Evolutionary conservation across 2,113 vertebrate species (phyloP).

Genomic region (Entosphenus tridentatus): DNA sequence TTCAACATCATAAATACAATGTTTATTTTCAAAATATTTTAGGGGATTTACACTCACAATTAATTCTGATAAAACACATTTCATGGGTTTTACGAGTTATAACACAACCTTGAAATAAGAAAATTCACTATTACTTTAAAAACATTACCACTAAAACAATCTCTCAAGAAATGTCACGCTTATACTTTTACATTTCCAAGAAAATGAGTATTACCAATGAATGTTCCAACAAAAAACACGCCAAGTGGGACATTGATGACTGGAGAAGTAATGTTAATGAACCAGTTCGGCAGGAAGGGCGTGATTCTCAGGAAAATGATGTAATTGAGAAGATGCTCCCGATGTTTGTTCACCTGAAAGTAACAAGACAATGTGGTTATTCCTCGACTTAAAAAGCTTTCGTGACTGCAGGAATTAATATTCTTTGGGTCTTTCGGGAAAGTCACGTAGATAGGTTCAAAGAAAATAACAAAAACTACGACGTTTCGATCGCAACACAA

Average conservation of each 20-base stretch:
- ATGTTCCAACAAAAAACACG: conserved; percentile 90
- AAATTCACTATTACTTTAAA: neutral
- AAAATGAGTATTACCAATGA: conserved; percentile 43
- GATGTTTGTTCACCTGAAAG: conserved; percentile 63
- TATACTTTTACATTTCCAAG: neutral
- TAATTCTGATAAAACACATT: neutral
- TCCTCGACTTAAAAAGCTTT: neutral
- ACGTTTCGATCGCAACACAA: neutral
- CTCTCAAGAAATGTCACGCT: neutral
- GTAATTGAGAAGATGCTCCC: conserved; percentile 94
- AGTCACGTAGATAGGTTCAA: neutral
- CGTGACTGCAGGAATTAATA: neutral
- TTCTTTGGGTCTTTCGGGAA: neutral
- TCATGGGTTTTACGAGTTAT: neutral
- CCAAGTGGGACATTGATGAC: conserved; percentile 88
- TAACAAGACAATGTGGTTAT: conserved; percentile 10
- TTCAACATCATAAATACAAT: neutral
- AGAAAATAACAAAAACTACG: neutral
- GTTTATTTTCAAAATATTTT: too few species aligned
- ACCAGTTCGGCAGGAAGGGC: conserved; percentile 96
- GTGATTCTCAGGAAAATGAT: conserved; percentile 99
- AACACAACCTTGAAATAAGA: neutral
- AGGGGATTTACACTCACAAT: neutral
- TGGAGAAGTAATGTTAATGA: conserved; percentile 97
- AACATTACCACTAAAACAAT: neutral